These are phyloP conservation scores for Trichopoda pennipes DNA, from an alignment of 2,888 invertebrate species.

Conservation along the genomic window DNA sequence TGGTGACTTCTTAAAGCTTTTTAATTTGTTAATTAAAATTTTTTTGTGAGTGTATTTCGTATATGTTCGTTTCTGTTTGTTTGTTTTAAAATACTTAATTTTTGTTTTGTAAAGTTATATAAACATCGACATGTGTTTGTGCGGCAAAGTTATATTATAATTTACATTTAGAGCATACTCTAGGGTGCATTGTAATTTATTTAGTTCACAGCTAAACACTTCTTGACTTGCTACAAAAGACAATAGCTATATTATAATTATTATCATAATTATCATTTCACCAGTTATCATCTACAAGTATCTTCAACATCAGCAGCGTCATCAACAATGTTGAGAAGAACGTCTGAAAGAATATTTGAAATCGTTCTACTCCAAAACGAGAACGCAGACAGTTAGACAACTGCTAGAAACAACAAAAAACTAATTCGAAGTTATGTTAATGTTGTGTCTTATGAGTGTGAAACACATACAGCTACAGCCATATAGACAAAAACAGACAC, in stretches of 20 bases:
- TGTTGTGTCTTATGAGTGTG: not conserved
- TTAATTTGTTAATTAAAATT: no score
- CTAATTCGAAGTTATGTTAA: not conserved
- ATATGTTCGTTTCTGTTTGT: not conserved
- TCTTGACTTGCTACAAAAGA: slow-evolving; percentile 38
- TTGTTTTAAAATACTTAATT: slow-evolving; percentile 13
- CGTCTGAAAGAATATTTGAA: slow-evolving; percentile 16
- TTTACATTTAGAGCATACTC: slow-evolving; percentile 61
- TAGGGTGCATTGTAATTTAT: slow-evolving; percentile 66
- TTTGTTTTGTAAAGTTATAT: slow-evolving; percentile 10
- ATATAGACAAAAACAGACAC: not conserved
- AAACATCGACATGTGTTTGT: slow-evolving; percentile 12
- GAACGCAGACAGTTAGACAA: slow-evolving; percentile 36
- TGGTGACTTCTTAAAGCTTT: no score
- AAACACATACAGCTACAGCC: not conserved
- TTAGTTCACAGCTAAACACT: slow-evolving; percentile 62
- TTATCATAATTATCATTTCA: slow-evolving; percentile 4
- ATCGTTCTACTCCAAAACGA: slow-evolving; percentile 10
- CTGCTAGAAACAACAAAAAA: slow-evolving; percentile 19
- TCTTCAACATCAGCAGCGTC: not conserved
- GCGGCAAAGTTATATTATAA: slow-evolving; percentile 49
- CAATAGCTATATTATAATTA: slow-evolving; percentile 22
- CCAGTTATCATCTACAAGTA: not conserved
- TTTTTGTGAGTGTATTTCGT: slow-evolving; percentile 25
- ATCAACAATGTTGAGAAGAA: slow-evolving; percentile 21